phyloP scores from a whole-genome alignment of 2,113 vertebrate genomes.

The Cephalopholis sonnerati region DNA sequence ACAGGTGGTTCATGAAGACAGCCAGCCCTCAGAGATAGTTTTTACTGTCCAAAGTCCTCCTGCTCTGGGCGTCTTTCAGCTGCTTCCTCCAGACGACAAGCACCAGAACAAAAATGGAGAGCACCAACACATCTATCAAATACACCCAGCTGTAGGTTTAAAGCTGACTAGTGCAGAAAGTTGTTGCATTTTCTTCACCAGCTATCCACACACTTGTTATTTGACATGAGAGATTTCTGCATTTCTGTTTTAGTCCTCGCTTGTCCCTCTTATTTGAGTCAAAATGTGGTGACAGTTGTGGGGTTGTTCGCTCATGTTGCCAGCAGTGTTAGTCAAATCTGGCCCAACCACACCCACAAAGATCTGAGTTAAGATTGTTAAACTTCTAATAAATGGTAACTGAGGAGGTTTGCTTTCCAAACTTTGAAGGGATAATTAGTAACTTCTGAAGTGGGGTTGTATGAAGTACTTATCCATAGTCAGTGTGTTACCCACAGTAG shows the following conservation, averaged over 20 bases:
- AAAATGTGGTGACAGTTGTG: too few species aligned
- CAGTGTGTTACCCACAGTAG: too few species aligned
- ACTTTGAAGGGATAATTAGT: too few species aligned
- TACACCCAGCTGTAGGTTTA: slow-evolving; percentile 1
- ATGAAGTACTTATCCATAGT: too few species aligned
- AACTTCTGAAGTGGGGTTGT: too few species aligned
- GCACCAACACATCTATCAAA: slow-evolving; percentile 45
- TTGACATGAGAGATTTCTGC: not conserved
- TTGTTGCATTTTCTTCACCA: not conserved
- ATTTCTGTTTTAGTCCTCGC: not conserved
- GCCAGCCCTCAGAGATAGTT: slow-evolving; percentile 84
- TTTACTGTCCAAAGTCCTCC: slow-evolving; percentile 84
- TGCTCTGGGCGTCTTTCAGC: slow-evolving; percentile 83
- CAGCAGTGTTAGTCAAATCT: too few species aligned
- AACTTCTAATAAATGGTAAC: too few species aligned
- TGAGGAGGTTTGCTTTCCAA: too few species aligned
- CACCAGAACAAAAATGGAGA: slow-evolving; percentile 15
- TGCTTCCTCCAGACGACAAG: slow-evolving; percentile 61
- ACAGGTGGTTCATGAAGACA: slow-evolving; percentile 88
- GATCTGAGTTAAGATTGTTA: too few species aligned
- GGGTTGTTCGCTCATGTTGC: not conserved
- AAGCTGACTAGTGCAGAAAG: not conserved
- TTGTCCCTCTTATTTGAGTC: not conserved
- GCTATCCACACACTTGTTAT: not conserved
- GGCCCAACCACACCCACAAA: too few species aligned